A percentile compares a stretch with the other conserved stretches of the same genome.
Conservation (phyloP, 1,140 invertebrate genomes). For the Cyclargus thomasi region DNA sequence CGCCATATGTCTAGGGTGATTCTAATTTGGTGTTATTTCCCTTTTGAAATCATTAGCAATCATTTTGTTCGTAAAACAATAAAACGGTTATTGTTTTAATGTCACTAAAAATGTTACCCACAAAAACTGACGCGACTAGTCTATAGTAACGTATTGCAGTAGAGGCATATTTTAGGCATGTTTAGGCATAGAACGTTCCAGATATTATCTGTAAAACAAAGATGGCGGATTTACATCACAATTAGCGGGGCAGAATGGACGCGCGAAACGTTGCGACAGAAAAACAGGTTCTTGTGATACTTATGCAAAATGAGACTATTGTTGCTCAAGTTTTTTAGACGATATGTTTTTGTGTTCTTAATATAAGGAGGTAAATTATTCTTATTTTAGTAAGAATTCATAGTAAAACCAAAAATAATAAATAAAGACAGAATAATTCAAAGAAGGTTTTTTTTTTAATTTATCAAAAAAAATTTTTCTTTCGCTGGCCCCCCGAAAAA, state of each 20-base stretch:
- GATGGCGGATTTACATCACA: constrained; percentile 63
- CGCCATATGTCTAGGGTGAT: constrained; percentile 45
- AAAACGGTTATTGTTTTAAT: neutral
- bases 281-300: constrained; percentile 56
- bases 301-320: constrained; percentile 28
- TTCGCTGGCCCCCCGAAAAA: no score
- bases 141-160: no score
- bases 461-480: no score
- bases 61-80: neutral
- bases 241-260: constrained; percentile 50
- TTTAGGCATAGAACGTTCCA: constrained; percentile 18
- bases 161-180: constrained; percentile 6
- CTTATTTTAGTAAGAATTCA: no score
- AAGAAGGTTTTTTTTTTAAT: no score
- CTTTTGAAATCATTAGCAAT: constrained; percentile 5
- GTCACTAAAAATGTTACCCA: neutral
- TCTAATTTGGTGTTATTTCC: constrained; percentile 20
- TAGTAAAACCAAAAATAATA: no score
- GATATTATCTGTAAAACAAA: constrained; percentile 53
- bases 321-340: constrained; percentile 20
- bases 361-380: neutral
- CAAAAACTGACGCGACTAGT: no score
- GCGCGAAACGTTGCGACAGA: constrained; percentile 49
- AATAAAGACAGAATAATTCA: no score
- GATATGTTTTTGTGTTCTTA: constrained; percentile 12